phyloP scores from a whole-genome alignment of 2,113 vertebrate genomes.

The Entomyzon cyanotis region DNA sequence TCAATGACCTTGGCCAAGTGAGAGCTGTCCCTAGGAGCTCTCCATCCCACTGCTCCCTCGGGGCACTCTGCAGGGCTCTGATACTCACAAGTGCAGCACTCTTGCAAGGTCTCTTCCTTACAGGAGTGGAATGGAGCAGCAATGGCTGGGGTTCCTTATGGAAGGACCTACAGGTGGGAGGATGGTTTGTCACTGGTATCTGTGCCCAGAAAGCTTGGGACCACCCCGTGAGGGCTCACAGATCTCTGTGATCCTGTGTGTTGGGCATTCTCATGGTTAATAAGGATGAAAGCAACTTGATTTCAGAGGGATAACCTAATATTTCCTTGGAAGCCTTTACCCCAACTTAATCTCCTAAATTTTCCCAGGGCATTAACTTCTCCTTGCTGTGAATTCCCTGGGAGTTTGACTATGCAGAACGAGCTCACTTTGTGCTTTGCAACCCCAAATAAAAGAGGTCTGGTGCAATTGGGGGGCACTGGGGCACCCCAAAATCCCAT shows the following conservation, averaged over 20 bases:
- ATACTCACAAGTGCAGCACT: background rate
- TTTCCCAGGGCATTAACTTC: background rate
- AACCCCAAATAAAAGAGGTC: background rate
- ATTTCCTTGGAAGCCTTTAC: background rate
- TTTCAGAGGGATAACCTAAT: background rate
- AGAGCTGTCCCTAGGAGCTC: background rate
- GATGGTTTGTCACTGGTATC: background rate
- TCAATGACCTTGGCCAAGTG: background rate
- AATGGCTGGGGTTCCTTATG: background rate
- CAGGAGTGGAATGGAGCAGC: background rate
- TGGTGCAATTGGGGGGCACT: rapidly evolving
- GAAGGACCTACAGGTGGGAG: background rate
- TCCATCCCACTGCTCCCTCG: background rate
- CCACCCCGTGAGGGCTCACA: background rate
- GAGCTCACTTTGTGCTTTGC: background rate
- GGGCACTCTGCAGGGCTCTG: background rate
- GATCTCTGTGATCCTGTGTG: background rate
- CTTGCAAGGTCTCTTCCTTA: background rate
- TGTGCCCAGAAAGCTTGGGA: background rate
- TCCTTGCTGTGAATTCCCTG: background rate
- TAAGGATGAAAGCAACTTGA: background rate
- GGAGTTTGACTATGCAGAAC: background rate
- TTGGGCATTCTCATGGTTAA: background rate
- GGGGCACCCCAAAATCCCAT: background rate
- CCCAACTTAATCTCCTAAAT: background rate